A percentile compares a stretch with the other conserved stretches of the same genome.
Conservation (phyloP, 2,797 vertebrate genomes). For the Pangasius macronema region DNA sequence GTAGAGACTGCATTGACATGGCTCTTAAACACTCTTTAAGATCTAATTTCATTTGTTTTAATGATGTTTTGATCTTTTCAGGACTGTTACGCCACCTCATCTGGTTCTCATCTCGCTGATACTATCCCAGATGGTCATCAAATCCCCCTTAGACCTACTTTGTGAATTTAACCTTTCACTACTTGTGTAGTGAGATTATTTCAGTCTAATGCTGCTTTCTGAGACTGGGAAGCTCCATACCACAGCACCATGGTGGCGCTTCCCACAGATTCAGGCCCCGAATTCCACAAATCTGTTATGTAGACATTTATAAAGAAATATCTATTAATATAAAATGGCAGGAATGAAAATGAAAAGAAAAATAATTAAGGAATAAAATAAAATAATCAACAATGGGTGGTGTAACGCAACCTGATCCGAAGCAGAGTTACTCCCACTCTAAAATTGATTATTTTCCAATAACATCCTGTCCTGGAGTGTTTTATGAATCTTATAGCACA, state of each 20-base stretch:
- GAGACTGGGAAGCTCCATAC: neutral
- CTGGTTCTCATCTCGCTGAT: constrained; percentile 34
- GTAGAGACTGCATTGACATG: constrained; percentile 9
- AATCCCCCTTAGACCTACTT: constrained; percentile 32
- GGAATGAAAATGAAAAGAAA: neutral
- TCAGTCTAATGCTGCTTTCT: neutral
- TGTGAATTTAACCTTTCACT: constrained; percentile 28
- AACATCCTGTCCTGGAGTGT: neutral
- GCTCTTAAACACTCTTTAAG: constrained; percentile 27
- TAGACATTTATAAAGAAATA: neutral
- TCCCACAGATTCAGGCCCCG: neutral
- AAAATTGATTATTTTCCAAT: neutral
- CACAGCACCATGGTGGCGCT: neutral
- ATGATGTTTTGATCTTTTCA: neutral
- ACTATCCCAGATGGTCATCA: constrained; percentile 28
- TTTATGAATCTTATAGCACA: neutral
- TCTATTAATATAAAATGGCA: neutral
- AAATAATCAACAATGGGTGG: neutral
- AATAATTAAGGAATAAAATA: neutral
- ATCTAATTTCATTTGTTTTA: constrained; percentile 21
- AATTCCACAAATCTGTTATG: neutral
- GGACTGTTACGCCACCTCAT: neutral
- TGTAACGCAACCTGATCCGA: neutral
- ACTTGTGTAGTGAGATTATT: constrained; percentile 26
- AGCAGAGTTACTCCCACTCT: neutral